phyloP scores from a whole-genome alignment of 1,140 invertebrate genomes.

The Euschistus heros region DNA sequence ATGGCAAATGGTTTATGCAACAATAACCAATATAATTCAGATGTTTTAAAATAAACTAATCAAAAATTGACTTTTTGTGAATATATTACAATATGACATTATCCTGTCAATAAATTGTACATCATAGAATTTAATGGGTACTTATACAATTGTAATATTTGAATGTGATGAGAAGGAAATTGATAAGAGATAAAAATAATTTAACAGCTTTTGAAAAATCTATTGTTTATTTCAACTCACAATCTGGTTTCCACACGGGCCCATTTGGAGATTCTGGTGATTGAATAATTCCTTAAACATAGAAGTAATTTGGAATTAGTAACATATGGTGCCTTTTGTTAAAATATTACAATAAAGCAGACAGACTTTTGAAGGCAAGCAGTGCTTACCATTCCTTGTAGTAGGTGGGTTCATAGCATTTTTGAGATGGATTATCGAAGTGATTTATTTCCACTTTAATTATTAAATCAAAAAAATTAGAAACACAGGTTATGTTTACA shows the following conservation, averaged over 20 bases:
- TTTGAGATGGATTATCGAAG: neutral
- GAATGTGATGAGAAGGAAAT: neutral
- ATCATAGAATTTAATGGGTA: no score
- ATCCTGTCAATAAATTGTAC: no score
- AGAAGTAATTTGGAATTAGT: neutral
- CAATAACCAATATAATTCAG: no score
- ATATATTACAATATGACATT: no score
- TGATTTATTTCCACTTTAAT: no score
- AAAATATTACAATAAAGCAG: neutral
- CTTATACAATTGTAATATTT: no score
- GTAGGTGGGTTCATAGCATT: neutral
- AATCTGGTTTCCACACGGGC: slow-evolving; percentile 40
- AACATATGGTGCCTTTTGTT: neutral
- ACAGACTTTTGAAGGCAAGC: neutral
- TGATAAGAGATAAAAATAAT: neutral
- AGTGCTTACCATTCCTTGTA: neutral
- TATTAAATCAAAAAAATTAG: no score
- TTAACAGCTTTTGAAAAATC: neutral
- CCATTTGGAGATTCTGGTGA: slow-evolving; percentile 26
- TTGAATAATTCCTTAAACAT: slow-evolving; percentile 17
- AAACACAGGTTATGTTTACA: no score
- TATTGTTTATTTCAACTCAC: slow-evolving; percentile 32
- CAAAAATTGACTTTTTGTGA: no score
- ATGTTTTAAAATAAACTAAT: no score
- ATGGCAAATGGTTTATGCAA: no score